Evolutionary conservation across 1,140 invertebrate genomes (phyloP), one percentile per base, ranked within the genome.

Genomic region (Dolichoris vasculosae): DNA sequence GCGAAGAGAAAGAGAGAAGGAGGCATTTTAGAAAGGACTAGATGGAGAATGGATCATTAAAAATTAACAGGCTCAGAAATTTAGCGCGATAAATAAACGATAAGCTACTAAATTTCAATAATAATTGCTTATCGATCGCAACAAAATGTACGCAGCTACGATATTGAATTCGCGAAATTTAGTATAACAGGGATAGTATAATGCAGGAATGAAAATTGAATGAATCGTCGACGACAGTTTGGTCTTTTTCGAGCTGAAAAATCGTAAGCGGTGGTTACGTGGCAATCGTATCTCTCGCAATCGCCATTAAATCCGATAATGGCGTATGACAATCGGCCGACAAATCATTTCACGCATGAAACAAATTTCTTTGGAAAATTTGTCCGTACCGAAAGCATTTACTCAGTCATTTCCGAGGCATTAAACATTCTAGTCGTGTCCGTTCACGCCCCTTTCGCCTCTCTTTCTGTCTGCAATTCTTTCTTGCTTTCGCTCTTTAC

Each of bases 41-140:
- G 38, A 64, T 40, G 0, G 40, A 46, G 38, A 20, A 43, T 40
- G 17, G 20, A 46, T 64, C 55, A 40, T 63, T 35, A 80, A 48
- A 79, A 77, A 48, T 51, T 48, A 67, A 80, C 38, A 40, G 23
- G 40, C 2, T n/a, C 63, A 43, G 17, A 46, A 83, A 73, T 59
- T 69, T n/a, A 73, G 46, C 11, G 30, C 32, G 26, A 55, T 82
- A 73, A 82, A 82, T 82, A 75, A 80, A 71, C 75, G 69, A 82
- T 71, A 63, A 77, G 35, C 38, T 55, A n/a, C 35, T 76, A 64
- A 76, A 59, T 83, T 76, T 83, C 69, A 63, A 63, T 38, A 83
- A 83, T 83, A 83, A 83, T 83, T 83, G 71, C 82, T 76, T 83
- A 76, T 83, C 71, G 82, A 83, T 83, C 71, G 32, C n/a, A 40